Conservation (phyloP, 2,797 vertebrate genomes). For the Chanos chanos region DNA sequence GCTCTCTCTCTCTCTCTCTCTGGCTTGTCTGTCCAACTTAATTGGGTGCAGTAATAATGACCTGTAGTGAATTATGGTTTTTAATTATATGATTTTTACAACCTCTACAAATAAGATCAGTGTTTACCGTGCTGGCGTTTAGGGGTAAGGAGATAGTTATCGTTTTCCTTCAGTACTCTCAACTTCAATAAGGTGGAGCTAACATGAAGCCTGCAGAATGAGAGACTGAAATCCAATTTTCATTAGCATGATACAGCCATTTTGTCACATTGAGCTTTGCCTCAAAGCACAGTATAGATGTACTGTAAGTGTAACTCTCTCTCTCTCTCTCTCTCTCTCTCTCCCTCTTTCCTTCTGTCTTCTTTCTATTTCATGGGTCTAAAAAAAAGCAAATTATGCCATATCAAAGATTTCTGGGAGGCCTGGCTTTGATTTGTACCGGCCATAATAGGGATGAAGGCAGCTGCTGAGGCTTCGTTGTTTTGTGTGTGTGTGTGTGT, state of each 20-base stretch:
- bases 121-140: conserved; percentile 54
- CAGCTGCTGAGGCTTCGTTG: conserved; percentile 28
- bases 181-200: conserved; percentile 47
- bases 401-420: too few relatives aligned
- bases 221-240: conserved; percentile 61
- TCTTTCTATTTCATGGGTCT: too few relatives aligned
- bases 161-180: conserved; percentile 50
- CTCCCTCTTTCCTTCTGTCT: too few relatives aligned
- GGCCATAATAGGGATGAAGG: conserved; percentile 52
- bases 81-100: conserved; percentile 66
- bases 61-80: conserved; percentile 68
- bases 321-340: too few relatives aligned
- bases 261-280: conserved; percentile 56
- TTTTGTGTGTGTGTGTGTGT: conserved; percentile 6
- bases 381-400: too few relatives aligned
- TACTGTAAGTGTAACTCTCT: too few relatives aligned
- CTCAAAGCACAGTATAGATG: too few relatives aligned
- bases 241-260: conserved; percentile 62
- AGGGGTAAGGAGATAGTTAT: conserved; percentile 51
- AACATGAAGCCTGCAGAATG: conserved; percentile 35
- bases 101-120: conserved; percentile 66
- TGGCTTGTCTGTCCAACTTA: conserved; percentile 58
- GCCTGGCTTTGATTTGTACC: conserved; percentile 56
- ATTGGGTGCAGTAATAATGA: conserved; percentile 61
- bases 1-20: conserved; percentile 20